Evolutionary conservation across 2,888 invertebrate genomes (phyloP), one percentile per base, ranked within the genome.

Genomic region (Chrysotoxum bicinctum): DNA sequence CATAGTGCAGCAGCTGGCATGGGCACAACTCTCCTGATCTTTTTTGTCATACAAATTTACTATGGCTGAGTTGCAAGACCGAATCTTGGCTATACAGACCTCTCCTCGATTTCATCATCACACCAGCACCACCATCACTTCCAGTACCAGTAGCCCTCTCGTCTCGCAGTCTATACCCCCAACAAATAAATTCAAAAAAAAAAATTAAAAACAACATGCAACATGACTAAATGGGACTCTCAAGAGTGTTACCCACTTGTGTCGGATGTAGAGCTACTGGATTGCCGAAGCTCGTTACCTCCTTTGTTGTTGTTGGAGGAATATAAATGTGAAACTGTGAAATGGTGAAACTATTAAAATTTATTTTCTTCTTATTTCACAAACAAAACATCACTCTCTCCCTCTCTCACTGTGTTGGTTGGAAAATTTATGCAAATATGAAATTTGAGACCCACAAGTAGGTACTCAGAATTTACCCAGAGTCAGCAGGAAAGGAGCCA

Each of bases 361-460:
- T 64, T 64, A 52, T 64, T 68, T 54, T 56, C 35, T 35, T 56
- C 32, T 56, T 56, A 14, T 64, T 35, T 40, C 52, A 12, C 37
- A 40, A 48, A 23, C 56, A 58, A n/a, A 14, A 10, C 54, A 14
- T 2, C 56, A 14, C 56, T 56, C 32, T 21, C 7, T 32, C 21
- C n/a, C 14, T 35, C 56, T 6, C 12, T 14, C 7, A 2, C 9
- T 23, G 12, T 62, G 9, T 16, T 35, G 3, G 54, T 54, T 66
- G 50, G 48, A 19, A 78, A 74, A 78, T 74, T 50, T 79, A 83
- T 83, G 83, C 83, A 83, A 83, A 78, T 78, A 75, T 75, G 83
- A 74, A 84, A 84, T 79, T 70, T 52, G 66, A 84, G 40, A 78
- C 64, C 48, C 64, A 56, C 73, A 68, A 72, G 52, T 35, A 50